A percentile compares a stretch with the other conserved stretches of the same genome.
Evolutionary conservation across 2,113 vertebrate species (phyloP).

Genomic region (Malurus cyaneus): DNA sequence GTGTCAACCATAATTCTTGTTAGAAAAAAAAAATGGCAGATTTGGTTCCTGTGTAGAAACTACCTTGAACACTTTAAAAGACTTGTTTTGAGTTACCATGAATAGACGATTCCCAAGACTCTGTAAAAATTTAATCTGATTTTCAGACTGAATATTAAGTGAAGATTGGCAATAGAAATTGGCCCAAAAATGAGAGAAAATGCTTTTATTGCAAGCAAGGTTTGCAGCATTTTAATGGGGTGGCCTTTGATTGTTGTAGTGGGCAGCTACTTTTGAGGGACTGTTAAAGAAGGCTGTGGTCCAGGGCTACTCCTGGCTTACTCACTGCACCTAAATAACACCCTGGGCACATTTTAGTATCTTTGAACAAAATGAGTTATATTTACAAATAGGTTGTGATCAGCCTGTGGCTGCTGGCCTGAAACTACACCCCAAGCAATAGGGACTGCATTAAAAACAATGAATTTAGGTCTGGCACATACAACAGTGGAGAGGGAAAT

Average conservation of each 20-base stretch:
- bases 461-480: not conserved
- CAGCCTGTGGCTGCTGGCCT: not conserved
- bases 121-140: not conserved
- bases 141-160: constrained; percentile 3
- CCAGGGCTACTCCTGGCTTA: not conserved
- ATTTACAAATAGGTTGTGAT: not conserved
- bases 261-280: not conserved
- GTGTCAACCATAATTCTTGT: not conserved
- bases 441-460: not conserved
- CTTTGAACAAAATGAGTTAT: not conserved
- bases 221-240: not conserved
- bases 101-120: not conserved
- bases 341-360: not conserved
- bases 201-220: not conserved
- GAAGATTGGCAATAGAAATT: not conserved
- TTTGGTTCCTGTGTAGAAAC: not conserved
- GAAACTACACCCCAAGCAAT: not conserved
- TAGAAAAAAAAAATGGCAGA: not conserved
- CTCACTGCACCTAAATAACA: not conserved
- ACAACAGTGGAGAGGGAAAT: not conserved
- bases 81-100: not conserved
- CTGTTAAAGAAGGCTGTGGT: not conserved
- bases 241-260: not conserved
- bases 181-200: not conserved
- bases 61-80: not conserved